Evolutionary conservation across 2,797 vertebrate genomes (phyloP).

Genomic region (Etheostoma perlongum): DNA sequence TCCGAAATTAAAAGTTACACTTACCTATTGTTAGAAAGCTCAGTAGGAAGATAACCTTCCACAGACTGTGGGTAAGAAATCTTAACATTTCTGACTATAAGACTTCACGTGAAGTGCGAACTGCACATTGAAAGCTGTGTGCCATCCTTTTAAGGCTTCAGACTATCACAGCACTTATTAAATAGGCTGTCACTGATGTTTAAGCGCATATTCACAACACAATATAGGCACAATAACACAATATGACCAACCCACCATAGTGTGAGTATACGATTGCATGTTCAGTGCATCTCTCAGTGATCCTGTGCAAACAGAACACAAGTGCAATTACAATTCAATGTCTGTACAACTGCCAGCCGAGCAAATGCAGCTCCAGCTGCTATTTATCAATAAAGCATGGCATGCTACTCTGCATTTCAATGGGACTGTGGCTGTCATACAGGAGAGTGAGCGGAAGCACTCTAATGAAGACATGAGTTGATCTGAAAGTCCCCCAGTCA

Average conservation of each 20-base stretch:
- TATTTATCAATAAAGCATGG: slow-evolving; percentile 24
- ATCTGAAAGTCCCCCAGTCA: not conserved
- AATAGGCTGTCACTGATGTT: slow-evolving; percentile 54
- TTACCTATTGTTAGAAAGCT: slow-evolving; percentile 56
- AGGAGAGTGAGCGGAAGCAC: not conserved
- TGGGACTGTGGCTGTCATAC: not conserved
- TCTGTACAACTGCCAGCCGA: slow-evolving; percentile 21
- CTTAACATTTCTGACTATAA: slow-evolving; percentile 8
- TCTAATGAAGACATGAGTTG: not conserved
- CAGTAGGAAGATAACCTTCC: slow-evolving; percentile 37
- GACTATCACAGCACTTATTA: slow-evolving; percentile 58
- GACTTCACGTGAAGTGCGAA: not conserved
- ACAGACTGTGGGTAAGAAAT: not conserved
- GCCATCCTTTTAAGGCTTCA: not conserved
- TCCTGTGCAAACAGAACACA: slow-evolving; percentile 64
- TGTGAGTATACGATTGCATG: slow-evolving; percentile 6
- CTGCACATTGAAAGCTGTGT: not conserved
- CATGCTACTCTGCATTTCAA: slow-evolving; percentile 26
- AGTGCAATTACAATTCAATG: slow-evolving; percentile 26
- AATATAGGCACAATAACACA: not conserved
- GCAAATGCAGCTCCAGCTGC: slow-evolving; percentile 39
- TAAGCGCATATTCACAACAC: not conserved
- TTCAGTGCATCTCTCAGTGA: not conserved
- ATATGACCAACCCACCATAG: slow-evolving; percentile 13
- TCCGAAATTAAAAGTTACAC: slow-evolving; percentile 4